Conservation (phyloP, 2,888 invertebrate species). For the Lomographa bimaculata region DNA sequence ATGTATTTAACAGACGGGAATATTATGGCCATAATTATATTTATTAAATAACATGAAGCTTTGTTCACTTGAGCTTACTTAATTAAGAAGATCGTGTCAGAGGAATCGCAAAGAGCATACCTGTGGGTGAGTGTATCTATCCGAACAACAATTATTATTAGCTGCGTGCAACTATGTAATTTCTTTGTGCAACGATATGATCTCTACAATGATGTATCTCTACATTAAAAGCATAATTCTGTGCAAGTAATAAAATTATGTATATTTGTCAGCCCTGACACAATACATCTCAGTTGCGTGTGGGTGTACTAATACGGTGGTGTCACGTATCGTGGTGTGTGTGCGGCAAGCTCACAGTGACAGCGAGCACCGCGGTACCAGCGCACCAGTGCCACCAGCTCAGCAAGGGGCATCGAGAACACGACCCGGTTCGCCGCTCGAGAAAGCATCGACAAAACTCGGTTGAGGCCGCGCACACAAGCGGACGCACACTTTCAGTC, state of each 20-base stretch:
- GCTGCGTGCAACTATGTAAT: too few relatives aligned
- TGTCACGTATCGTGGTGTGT: conserved; percentile 43
- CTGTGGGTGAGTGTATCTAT: not conserved
- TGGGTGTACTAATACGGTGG: conserved; percentile 45
- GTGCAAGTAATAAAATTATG: conserved; percentile 14
- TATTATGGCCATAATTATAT: too few relatives aligned
- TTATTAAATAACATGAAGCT: too few relatives aligned
- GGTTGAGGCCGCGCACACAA: conserved; percentile 79
- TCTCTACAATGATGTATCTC: conserved; percentile 1
- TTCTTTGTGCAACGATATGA: too few relatives aligned
- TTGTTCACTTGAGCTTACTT: too few relatives aligned
- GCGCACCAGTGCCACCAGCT: conserved; percentile 42
- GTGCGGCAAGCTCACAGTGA: conserved; percentile 48
- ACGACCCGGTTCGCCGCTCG: conserved; percentile 81
- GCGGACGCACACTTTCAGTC: conserved; percentile 74
- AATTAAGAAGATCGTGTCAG: not conserved
- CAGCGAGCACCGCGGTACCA: conserved; percentile 28
- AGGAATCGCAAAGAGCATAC: not conserved
- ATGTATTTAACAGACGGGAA: too few relatives aligned
- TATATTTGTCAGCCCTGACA: conserved; percentile 58
- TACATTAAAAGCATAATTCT: conserved; percentile 4
- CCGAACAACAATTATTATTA: not conserved
- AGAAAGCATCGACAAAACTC: conserved; percentile 83
- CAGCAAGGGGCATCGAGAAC: conserved; percentile 75
- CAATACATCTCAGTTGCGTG: conserved; percentile 47